phyloP scores from a whole-genome alignment of 2,888 invertebrate species.

The Cylindroiulus punctatus region DNA sequence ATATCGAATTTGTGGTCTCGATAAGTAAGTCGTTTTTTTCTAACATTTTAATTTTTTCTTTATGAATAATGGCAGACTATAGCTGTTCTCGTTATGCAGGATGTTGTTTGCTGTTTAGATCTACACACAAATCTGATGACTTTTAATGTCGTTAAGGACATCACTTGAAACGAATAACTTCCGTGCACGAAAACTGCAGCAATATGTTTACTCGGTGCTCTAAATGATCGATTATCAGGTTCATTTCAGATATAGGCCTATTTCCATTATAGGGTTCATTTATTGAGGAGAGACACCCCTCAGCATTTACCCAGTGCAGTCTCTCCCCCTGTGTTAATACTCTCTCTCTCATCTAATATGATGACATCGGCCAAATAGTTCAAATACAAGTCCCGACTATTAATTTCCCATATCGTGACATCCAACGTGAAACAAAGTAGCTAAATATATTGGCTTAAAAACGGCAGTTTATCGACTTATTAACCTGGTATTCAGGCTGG shows the following conservation, averaged over 20 bases:
- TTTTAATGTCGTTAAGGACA: slow-evolving; percentile 42
- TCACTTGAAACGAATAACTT: slow-evolving; percentile 41
- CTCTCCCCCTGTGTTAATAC: slow-evolving; percentile 14
- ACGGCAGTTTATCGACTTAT: slow-evolving; percentile 47
- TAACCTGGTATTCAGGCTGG: neutral
- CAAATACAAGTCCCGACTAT: slow-evolving; percentile 53
- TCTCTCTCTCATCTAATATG: slow-evolving; percentile 50
- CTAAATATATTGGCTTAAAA: slow-evolving; percentile 47
- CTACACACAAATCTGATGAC: slow-evolving; percentile 29
- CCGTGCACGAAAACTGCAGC: slow-evolving; percentile 43
- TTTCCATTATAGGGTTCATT: slow-evolving; percentile 33
- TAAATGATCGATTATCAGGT: slow-evolving; percentile 43
- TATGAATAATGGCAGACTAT: slow-evolving; percentile 5
- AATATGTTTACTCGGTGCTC: slow-evolving; percentile 24
- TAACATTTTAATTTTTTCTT: neutral
- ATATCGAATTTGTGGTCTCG: neutral
- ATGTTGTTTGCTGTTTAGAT: slow-evolving; percentile 29
- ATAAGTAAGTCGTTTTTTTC: neutral
- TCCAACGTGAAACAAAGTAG: slow-evolving; percentile 47
- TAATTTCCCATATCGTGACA: slow-evolving; percentile 53
- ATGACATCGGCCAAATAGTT: slow-evolving; percentile 47
- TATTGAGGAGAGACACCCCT: slow-evolving; percentile 19
- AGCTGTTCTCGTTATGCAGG: neutral
- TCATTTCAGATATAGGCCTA: slow-evolving; percentile 14
- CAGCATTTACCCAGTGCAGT: slow-evolving; percentile 1